These are phyloP conservation scores for Serranus cabrilla DNA, from an alignment of 2,797 vertebrate genomes.

Conservation along the genomic window DNA sequence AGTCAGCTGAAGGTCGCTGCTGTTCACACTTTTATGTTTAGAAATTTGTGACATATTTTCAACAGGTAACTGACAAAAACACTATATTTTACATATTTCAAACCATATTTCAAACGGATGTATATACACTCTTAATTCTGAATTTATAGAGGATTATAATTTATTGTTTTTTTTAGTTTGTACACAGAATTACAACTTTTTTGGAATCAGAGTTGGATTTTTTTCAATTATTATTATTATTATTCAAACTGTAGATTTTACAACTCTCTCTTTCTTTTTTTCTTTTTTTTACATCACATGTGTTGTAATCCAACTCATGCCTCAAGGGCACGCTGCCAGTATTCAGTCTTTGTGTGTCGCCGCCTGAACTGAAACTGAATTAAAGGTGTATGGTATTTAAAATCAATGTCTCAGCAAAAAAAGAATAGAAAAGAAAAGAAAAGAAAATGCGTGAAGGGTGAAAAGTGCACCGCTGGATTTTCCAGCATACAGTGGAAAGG, in stretches of 20 bases:
- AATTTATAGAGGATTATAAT: no score
- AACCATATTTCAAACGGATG: no score
- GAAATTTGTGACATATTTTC: not conserved
- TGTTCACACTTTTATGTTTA: not conserved
- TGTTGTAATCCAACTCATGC: constrained; percentile 43
- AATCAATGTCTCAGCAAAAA: constrained; percentile 52
- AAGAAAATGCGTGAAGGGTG: constrained; percentile 13
- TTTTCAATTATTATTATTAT: no score
- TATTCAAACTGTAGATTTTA: not conserved
- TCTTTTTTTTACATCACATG: not conserved
- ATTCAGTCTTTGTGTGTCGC: constrained; percentile 17
- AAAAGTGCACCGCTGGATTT: constrained; percentile 24
- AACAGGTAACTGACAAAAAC: no score
- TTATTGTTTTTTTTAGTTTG: no score
- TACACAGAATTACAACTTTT: no score
- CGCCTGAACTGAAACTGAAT: constrained; percentile 39
- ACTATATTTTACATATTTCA: no score
- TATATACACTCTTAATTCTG: no score
- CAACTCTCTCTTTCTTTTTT: not conserved
- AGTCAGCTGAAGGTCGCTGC: not conserved
- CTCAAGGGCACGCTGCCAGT: constrained; percentile 47
- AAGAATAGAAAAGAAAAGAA: not conserved
- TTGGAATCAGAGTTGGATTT: no score
- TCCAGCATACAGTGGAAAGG: not conserved
- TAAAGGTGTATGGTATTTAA: constrained; percentile 46